Conservation (phyloP, 2,888 invertebrate species). For the Spodoptera picta region DNA sequence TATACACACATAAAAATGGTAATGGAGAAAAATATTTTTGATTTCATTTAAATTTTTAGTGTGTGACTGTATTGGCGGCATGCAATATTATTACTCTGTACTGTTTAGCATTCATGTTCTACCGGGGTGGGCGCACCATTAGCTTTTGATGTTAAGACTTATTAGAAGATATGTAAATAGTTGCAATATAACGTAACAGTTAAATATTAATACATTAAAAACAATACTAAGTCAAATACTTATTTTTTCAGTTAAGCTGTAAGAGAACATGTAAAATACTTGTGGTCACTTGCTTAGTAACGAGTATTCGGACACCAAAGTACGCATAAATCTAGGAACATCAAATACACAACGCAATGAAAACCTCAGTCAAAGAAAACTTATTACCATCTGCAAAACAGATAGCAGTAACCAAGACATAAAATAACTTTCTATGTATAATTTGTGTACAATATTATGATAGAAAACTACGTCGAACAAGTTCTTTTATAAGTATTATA, state of each 20-base stretch:
- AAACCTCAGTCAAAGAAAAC: too few species aligned
- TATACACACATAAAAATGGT: too few species aligned
- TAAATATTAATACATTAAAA: not conserved
- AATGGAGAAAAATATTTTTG: not conserved
- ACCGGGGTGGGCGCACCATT: conserved; percentile 46
- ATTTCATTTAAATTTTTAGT: conserved; percentile 41
- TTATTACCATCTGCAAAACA: too few species aligned
- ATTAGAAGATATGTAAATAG: conserved; percentile 41
- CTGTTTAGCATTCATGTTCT: conserved; percentile 68
- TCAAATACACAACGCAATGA: too few species aligned
- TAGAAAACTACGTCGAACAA: conserved; percentile 15
- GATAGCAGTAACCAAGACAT: too few species aligned
- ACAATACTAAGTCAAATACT: too few species aligned
- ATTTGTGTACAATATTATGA: conserved; percentile 11
- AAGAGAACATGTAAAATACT: too few species aligned
- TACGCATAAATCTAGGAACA: too few species aligned
- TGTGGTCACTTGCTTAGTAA: too few species aligned
- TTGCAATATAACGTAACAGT: not conserved
- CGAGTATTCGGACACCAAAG: too few species aligned
- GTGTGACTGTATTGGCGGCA: conserved; percentile 57
- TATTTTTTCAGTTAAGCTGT: too few species aligned
- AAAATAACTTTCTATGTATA: too few species aligned
- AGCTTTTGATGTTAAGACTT: conserved; percentile 50
- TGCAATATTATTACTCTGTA: conserved; percentile 59
- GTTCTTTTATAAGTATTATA: conserved; percentile 12